A percentile compares a stretch with the other conserved stretches of the same genome.
These are phyloP conservation scores for Trachurus trachurus DNA, from an alignment of 2,797 vertebrate species.

Conservation along the genomic window DNA sequence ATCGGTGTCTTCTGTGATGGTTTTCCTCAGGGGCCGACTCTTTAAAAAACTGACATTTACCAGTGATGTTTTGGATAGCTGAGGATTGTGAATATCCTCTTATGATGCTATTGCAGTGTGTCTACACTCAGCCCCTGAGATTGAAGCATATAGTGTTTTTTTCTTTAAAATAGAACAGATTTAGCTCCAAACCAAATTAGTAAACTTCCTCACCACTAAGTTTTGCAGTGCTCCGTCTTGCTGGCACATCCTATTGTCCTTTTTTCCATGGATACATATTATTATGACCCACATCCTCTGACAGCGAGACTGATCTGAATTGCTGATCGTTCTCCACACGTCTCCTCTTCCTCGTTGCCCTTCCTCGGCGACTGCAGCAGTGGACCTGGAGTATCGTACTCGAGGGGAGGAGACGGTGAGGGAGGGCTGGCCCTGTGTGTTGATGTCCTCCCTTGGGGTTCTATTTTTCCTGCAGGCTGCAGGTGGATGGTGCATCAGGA, in stretches of 20 bases:
- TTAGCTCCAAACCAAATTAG: background rate
- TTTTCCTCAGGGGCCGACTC: background rate
- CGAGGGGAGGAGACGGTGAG: constrained; percentile 24
- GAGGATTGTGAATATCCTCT: constrained; percentile 10
- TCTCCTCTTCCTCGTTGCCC: constrained; percentile 49
- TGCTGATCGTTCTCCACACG: constrained; percentile 62
- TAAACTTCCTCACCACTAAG: background rate
- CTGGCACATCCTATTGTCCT: constrained; percentile 14
- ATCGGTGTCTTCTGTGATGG: constrained; percentile 6
- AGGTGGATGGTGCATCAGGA: constrained; percentile 68
- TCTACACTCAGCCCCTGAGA: background rate
- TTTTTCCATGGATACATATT: constrained; percentile 27
- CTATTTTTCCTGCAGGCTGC: constrained; percentile 58
- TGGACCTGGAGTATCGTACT: constrained; percentile 27
- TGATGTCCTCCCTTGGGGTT: constrained; percentile 22
- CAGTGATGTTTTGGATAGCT: background rate
- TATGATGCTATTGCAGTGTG: background rate
- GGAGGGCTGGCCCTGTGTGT: constrained; percentile 7
- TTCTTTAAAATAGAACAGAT: background rate
- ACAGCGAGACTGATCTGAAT: constrained; percentile 55
- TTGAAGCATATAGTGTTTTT: background rate
- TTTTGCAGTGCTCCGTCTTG: background rate
- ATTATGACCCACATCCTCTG: constrained; percentile 55
- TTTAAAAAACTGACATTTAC: background rate
- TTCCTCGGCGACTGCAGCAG: constrained; percentile 42